Evolutionary conservation across 2,888 invertebrate genomes (phyloP), one percentile per base, ranked within the genome.

Genomic region (Philaethria dido): DNA sequence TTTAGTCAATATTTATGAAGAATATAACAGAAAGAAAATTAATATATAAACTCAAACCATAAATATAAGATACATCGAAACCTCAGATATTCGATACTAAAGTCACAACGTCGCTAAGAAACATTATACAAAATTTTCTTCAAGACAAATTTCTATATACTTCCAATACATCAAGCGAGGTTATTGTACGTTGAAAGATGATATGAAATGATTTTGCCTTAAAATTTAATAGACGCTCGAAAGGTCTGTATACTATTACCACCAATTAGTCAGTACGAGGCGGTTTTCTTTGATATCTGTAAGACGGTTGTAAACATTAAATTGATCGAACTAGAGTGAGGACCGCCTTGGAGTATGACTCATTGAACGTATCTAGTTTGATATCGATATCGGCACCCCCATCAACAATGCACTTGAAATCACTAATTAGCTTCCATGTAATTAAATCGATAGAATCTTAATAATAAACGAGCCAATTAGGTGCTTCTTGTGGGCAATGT

Each of bases 241-340:
- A 29, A 75, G 77, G 71, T 66, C 62, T 81, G 83, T 84, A 82
- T 85, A 80, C 82, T 86, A 87, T 90, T 89, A 89, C 87, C 81
- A 85, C 86, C 89, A 92, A 92, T 92, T 92, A 92, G 87, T 80
- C 74, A 78, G 78, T 75, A 76, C 75, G 74, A 73, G 73, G 82
- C 86, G 88, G 85, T 76, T 79, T 78, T 80, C 89, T 91, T 91
- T 91, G 91, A 90, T 84, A 83, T 81, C 78, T 82, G 85, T 63
- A 50, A 68, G 65, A 63, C 44, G 59, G 64, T 80, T 86, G 85
- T 89, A 86, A 88, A 88, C 84, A 87, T 86, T 87, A 89, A 91
- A 90, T 89, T 89, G 89, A 90, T 87, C 85, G 78, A 75, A 72
- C 71, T 74, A 74, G 42, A 59, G 18, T 36, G 20, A 48, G 25